Evolutionary conservation across 2,113 vertebrate genomes (phyloP), one percentile per base, ranked within the genome.

Genomic region (Axis porcinus): DNA sequence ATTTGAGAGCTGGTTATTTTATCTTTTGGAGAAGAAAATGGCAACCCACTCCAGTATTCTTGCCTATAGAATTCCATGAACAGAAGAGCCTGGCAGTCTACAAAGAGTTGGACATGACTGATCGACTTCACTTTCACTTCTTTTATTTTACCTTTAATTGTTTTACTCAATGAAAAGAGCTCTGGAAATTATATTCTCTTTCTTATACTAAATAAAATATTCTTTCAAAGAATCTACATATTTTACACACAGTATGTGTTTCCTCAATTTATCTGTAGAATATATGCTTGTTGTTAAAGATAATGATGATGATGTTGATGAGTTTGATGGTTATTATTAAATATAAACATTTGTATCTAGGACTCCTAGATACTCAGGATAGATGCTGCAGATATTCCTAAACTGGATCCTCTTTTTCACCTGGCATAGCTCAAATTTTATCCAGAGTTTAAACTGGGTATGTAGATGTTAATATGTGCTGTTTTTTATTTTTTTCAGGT

Each of bases 41-140:
- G 4, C 17, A 70, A 36, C 9, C 64, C 17, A 21, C 17, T 70
- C n/a, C n/a, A 11, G 17, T 70, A 36, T 21, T 70, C 17, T 70
- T 70, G 64, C 9, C 64, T 11, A 4, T 21, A 11, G 17, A 70
- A 70, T 70, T 70, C 64, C 17, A 3, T n/a, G n/a, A 70, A 11
- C 64, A 36, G n/a, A 21, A 17, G n/a, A 70, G 4, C 9, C 64
- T 70, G n/a, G 9, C n/a, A 36, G 64, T 2, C 64, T 70, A 70
- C 17, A 70, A 64, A 67, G 64, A 67, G 9, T 11, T 0, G 2
- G 64, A 5, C 17, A 11, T 0, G 0, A 70, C 33, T 70, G 17
- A 36, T 0, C 0, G 2, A 6, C 19, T 70, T 70, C 64, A 36
- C 64, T 70, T 70, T 70, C 36, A 70, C 19, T 70, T 57, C 25